Conservation (phyloP, 2,888 invertebrate species). For the Coronaproctus castanopsis region DNA sequence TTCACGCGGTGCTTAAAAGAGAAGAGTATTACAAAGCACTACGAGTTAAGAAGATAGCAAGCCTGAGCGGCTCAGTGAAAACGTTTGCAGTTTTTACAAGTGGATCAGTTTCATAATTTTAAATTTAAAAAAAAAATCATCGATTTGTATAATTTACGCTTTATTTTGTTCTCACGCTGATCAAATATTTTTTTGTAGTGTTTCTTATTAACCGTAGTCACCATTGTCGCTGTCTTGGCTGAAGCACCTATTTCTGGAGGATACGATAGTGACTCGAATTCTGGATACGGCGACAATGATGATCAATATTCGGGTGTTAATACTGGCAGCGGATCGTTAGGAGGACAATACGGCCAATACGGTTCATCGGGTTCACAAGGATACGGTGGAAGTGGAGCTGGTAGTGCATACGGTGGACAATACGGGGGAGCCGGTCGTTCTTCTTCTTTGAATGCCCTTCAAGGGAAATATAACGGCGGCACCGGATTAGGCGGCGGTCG, state of each 20-base stretch:
- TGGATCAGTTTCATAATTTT: no score
- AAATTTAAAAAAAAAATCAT: no score
- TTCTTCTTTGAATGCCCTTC: not conserved
- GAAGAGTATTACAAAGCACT: no score
- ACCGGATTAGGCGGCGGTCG: not conserved
- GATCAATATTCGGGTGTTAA: not conserved
- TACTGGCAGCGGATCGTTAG: conserved; percentile 10
- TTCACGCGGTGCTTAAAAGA: no score
- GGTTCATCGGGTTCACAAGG: conserved; percentile 15
- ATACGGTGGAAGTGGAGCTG: conserved; percentile 23
- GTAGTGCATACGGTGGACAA: conserved; percentile 14
- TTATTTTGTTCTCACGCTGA: no score
- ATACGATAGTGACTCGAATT: not conserved
- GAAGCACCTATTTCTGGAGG: conserved; percentile 9
- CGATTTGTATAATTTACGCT: no score
- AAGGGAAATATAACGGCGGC: not conserved
- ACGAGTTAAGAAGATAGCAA: no score
- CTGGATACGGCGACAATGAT: not conserved
- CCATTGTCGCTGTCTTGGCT: conserved; percentile 1
- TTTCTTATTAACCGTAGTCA: not conserved
- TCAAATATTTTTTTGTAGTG: no score
- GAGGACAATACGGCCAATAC: conserved; percentile 12
- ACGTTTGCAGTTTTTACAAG: no score
- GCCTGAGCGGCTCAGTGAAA: no score
- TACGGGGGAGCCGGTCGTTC: conserved; percentile 4